Evolutionary conservation across 2,113 vertebrate genomes (phyloP), one percentile per base, ranked within the genome.

Genomic region (Danio rerio): DNA sequence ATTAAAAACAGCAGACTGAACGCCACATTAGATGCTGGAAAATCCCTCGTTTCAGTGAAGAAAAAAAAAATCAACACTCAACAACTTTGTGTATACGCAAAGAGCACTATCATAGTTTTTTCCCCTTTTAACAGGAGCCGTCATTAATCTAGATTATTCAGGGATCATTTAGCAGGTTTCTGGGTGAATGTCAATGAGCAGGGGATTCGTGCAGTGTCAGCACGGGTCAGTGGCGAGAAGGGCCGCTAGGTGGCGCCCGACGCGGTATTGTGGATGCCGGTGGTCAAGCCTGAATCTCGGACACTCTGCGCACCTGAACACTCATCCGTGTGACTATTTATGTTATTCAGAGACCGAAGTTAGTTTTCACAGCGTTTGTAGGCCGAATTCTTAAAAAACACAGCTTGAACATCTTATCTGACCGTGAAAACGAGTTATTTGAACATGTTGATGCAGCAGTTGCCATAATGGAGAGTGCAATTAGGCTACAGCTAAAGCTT

Each of bases 61-160:
- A n/a, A 7, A 5, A 42, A 85, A 40, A 55, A 78, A 55, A 78
- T 85, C 84, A 18, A 50, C 42, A 69, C 62, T 20, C 73, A 52
- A 1, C 45, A 83, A 73, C 76, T 80, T 31, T 42, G 31, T 62
- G 65, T 63, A 58, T 16, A 74, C 18, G 56, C 16, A 75, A 65
- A 74, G 21, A 75, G 49, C 11, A 65, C 52, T 52, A 80, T 59
- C 59, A 66, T 68, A 80, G 16, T 78, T 62, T 75, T 11, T 47
- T 52, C 15, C 45, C 50, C 52, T 80, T 82, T 84, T 31, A 63
- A 59, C 59, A 70, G 42, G 11, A 68, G 73, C 40, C n/a, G 43
- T 83, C 71, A 80, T 84, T 84, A 80, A 73, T 80, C 69, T 61
- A 56, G 40, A 83, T 83, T 83, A 83, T 83, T 70, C 63, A 83